Evolutionary conservation across 2,113 vertebrate species (phyloP), one percentile per base, ranked within the genome.

Genomic region (Dinomys branickii): DNA sequence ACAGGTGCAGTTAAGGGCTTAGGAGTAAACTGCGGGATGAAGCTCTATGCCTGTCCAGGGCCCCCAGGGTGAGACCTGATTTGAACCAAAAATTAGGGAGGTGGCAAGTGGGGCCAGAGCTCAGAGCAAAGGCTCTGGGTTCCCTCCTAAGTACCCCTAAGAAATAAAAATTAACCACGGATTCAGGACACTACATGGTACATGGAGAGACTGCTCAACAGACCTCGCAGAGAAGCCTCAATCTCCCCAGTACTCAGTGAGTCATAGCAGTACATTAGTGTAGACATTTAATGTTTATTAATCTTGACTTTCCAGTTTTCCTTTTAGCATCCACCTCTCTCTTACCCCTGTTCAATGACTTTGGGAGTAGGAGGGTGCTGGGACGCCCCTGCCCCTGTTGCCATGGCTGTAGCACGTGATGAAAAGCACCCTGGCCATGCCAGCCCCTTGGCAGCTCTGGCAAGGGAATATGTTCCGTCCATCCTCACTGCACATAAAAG

Each of bases 331-430:
- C 35, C n/a, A 41, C 56, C 1, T 30, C 7, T n/a, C 16, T 58
- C 75, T 85, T 22, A 16, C 3, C 13, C 38, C 65, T 50, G 14
- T 9, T 33, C 58, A 26, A 7, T 38, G 28, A 12, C 24, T 54
- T 10, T 44, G 69, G 69, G 12, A 33, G 26, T 14, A 20, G 20
- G 52, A 61, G 22, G 50, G 1, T 44, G 35, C 56, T 33, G 26
- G 59, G 33, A 44, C 33, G 11, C 2, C 2, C 22, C 44, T 1
- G 24, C 33, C 35, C 52, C 3, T 69, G n/a, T 13, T 30, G 35
- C 22, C 59, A n/a, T 30, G 0, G 26, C 3, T 38, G 20, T 1
- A 2, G 47, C 3, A 1, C 56, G 20, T 0, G 8, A 14, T 7
- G 7, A 8, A 20, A 13, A 28, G 28, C 13, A 0, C 13, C 8